Percentiles rank a stretch among this genome's conserved stretches.
These are phyloP conservation scores for Botia kubotai DNA, from an alignment of 2,797 vertebrate genomes.

Conservation along the genomic window DNA sequence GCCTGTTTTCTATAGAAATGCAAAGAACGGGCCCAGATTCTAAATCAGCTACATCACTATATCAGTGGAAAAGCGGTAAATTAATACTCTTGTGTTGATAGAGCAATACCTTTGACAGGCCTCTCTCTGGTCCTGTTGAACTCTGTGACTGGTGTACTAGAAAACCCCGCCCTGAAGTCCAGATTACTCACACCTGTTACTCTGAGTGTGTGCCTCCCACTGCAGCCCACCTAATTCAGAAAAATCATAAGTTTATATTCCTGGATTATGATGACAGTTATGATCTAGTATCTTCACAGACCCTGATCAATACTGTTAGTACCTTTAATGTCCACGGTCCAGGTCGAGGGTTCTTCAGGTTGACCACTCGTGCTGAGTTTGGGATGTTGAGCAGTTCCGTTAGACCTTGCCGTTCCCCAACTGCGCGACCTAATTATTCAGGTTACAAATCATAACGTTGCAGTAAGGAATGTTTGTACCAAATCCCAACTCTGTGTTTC, in stretches of 20 bases:
- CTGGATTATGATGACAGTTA: too few species aligned
- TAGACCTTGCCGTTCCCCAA: constrained; percentile 84
- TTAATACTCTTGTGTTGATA: neutral
- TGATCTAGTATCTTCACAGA: neutral
- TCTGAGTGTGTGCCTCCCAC: constrained; percentile 89
- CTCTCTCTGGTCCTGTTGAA: constrained; percentile 82
- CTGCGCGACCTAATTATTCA: constrained; percentile 77
- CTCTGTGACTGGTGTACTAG: constrained; percentile 78
- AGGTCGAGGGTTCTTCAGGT: constrained; percentile 85
- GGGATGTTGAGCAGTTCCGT: constrained; percentile 90
- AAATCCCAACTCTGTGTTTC: neutral
- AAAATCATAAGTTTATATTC: neutral
- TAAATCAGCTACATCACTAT: too few species aligned
- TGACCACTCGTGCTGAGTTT: constrained; percentile 89
- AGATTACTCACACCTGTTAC: constrained; percentile 91
- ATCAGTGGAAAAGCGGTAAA: too few species aligned
- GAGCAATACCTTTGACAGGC: constrained; percentile 85
- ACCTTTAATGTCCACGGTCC: constrained; percentile 92
- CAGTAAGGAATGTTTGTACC: neutral
- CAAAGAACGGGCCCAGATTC: too few species aligned
- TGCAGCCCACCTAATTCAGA: constrained; percentile 82
- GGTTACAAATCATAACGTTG: constrained; percentile 1
- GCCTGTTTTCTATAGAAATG: too few species aligned
- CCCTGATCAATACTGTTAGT: constrained; percentile 31
- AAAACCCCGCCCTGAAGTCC: constrained; percentile 90